Percentiles rank a stretch among this genome's conserved stretches.
phyloP scores from a whole-genome alignment of 1,140 invertebrate species.

The Himalopsyche phryganea region DNA sequence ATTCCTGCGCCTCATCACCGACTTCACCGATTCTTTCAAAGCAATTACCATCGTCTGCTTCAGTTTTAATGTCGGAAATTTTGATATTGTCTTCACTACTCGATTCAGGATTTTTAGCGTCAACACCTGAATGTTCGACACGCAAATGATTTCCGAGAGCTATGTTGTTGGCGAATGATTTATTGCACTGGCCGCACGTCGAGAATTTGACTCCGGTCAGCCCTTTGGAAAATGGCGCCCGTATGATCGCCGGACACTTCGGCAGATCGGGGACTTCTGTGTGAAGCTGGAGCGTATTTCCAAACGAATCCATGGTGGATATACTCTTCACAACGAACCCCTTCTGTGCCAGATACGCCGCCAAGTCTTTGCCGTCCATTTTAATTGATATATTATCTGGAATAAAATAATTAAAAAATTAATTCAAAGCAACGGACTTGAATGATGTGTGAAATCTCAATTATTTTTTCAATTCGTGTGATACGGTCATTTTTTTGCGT shows the following conservation, averaged over 20 bases:
- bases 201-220: slow-evolving; percentile 16
- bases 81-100: not conserved
- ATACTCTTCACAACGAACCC: slow-evolving; percentile 27
- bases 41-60: too few species aligned
- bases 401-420: too few species aligned
- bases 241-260: not conserved
- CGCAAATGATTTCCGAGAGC: slow-evolving; percentile 1
- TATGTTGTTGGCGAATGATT: slow-evolving; percentile 21
- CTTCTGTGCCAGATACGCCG: slow-evolving; percentile 19
- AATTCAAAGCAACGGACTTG: too few species aligned
- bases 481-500: too few species aligned
- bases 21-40: too few species aligned
- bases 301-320: slow-evolving; percentile 16
- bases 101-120: not conserved
- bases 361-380: slow-evolving; percentile 23
- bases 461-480: too few species aligned
- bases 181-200: slow-evolving; percentile 17
- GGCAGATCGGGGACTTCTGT: slow-evolving; percentile 3
- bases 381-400: too few species aligned
- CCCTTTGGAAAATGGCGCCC: slow-evolving; percentile 7
- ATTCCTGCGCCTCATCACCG: too few species aligned
- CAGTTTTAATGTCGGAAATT: too few species aligned
- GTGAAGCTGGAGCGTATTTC: slow-evolving; percentile 12
- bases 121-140: not conserved
- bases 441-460: too few species aligned